phyloP scores from a whole-genome alignment of 2,888 invertebrate species.

The Ophonus ardosiacus region DNA sequence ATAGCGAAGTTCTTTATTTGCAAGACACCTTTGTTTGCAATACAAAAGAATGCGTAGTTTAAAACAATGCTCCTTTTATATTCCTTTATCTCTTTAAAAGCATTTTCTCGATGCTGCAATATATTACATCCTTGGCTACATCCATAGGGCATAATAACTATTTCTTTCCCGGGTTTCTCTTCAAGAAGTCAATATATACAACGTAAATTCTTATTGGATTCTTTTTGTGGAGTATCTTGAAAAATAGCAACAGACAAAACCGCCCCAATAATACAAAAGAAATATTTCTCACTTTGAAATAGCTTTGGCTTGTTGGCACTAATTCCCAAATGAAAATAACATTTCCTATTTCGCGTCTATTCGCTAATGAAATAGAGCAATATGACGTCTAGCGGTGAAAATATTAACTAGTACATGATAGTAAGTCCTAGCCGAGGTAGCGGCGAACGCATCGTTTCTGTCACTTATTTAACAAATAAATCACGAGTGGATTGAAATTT shows the following conservation, averaged over 20 bases:
- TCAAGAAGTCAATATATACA: not conserved
- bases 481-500: no score
- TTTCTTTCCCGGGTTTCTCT: not conserved
- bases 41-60: not conserved
- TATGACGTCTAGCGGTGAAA: no score
- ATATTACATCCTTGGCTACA: not conserved
- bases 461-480: no score
- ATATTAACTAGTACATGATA: no score
- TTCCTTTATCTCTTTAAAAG: not conserved
- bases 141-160: not conserved
- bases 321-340: no score
- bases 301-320: no score
- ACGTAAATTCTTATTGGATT: constrained; percentile 10
- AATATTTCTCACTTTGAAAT: no score
- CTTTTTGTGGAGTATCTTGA: not conserved
- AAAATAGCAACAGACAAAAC: not conserved
- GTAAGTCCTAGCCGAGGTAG: no score
- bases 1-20: not conserved
- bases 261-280: not conserved
- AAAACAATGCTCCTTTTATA: not conserved
- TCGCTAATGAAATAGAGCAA: no score
- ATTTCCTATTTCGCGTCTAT: no score
- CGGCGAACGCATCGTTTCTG: no score
- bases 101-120: not conserved
- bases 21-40: not conserved